Evolutionary conservation across 2,888 invertebrate species (phyloP).

Genomic region (Idaea dimidiata): DNA sequence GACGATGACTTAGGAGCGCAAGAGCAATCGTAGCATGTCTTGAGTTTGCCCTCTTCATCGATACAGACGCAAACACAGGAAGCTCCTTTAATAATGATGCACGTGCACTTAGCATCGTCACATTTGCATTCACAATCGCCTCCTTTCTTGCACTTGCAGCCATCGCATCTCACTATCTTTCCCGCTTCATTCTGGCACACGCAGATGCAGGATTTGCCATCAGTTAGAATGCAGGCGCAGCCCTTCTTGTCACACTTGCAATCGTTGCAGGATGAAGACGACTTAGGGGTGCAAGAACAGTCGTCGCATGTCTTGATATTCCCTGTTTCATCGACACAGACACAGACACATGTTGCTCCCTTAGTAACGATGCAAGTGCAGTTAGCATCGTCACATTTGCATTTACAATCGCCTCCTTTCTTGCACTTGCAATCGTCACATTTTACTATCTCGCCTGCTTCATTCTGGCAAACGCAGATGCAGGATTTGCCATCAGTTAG

Average conservation of each 20-base stretch:
- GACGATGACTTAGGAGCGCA: conserved; percentile 27
- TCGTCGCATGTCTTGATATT: conserved; percentile 18
- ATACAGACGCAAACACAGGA: conserved; percentile 35
- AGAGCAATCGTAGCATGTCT: conserved; percentile 35
- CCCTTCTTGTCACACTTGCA: conserved; percentile 36
- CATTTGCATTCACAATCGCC: conserved; percentile 27
- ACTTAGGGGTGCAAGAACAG: conserved; percentile 3
- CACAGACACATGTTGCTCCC: conserved; percentile 29
- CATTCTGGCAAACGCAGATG: conserved; percentile 39
- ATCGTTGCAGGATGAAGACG: conserved; percentile 29
- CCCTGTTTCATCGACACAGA: conserved; percentile 21
- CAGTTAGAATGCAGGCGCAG: conserved; percentile 36
- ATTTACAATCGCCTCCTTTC: conserved; percentile 11
- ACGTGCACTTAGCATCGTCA: conserved; percentile 40
- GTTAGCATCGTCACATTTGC: conserved; percentile 30
- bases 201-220: conserved; percentile 38
- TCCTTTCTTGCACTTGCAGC: conserved; percentile 31
- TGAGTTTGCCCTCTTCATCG: conserved; percentile 27
- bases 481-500: conserved; percentile 29
- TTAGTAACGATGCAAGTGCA: conserved; percentile 29
- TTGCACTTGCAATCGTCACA: too few relatives aligned
- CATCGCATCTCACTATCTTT: conserved; percentile 31
- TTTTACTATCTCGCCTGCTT: conserved; percentile 25
- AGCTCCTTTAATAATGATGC: conserved; percentile 38
- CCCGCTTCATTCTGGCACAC: conserved; percentile 32